Evolutionary conservation across 37 sponge, comb jelly and placozoan species (phyloP), one percentile per base, ranked within the genome.

Genomic region (Beroe ovata): DNA sequence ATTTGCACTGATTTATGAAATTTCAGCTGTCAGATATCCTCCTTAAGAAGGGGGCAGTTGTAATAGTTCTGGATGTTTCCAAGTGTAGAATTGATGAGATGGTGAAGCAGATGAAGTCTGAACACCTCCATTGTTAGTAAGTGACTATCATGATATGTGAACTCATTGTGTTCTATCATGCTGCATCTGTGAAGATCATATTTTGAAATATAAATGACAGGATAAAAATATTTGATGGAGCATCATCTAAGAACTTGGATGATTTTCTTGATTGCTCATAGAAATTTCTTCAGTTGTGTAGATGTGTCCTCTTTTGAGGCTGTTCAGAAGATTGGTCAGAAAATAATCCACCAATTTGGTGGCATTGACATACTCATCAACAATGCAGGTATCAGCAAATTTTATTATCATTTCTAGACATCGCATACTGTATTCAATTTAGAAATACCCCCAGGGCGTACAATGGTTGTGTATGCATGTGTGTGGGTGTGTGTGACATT

Each of bases 331-430:
- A 35, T 23, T 11, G 38, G 38, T 19, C 26, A 39, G 14, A 54
- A 42, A 20, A 21, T 77, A 42, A 21, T 77, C 22, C 8, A 39
- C 23, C 3, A 40, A 1, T 41, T 77, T 40, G 84, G 84, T 21
- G 54, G 54, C 0, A 21, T 77, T 40, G 84, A 77, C 28, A 77
- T 77, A 6, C 84, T 77, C 38, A 77, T 77, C 28, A 77, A 77
- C n/a, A 77, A 77, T 40, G 84, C 84, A 40, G 84, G 47, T 77
- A 42, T 25, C 19, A 4, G 22, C 63, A 26, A 20, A n/a, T 23
- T 62, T 25, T n/a, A n/a, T n/a, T n/a, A n/a, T n/a, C n/a, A n/a
- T n/a, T n/a, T n/a, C n/a, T n/a, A n/a, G n/a, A n/a, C n/a, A n/a
- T n/a, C n/a, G n/a, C n/a, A n/a, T n/a, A n/a, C n/a, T n/a, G n/a